Evolutionary conservation across 2,888 invertebrate species (phyloP).

Genomic region (Clepsis dumicolana): DNA sequence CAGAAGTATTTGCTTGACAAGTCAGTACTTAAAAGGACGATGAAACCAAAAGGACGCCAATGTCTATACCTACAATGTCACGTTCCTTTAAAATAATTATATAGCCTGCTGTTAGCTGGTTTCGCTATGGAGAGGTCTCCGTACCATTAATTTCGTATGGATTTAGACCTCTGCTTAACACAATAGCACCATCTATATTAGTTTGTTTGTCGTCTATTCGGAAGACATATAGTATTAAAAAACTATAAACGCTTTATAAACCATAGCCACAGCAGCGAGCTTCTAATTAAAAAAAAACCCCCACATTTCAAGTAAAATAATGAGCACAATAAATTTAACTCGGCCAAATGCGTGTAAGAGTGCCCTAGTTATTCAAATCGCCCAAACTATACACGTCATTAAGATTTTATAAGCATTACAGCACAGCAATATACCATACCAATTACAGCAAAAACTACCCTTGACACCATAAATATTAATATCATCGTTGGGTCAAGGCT

Average conservation of each 20-base stretch:
- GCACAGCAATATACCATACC: not conserved
- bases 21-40: too few species aligned
- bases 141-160: too few species aligned
- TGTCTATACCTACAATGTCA: too few species aligned
- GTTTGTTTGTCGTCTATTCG: too few species aligned
- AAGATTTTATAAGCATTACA: constrained; percentile 15
- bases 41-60: too few species aligned
- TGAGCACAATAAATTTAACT: not conserved
- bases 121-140: too few species aligned
- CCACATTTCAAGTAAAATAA: constrained; percentile 3
- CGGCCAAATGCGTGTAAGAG: not conserved
- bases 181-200: too few species aligned
- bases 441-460: constrained; percentile 29
- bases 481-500: constrained; percentile 29
- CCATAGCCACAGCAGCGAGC: not conserved
- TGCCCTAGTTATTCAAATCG: constrained; percentile 22
- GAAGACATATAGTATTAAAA: too few species aligned
- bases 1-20: not conserved
- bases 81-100: too few species aligned
- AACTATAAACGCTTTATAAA: too few species aligned
- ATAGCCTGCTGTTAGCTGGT: too few species aligned
- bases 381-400: not conserved
- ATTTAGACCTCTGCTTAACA: too few species aligned
- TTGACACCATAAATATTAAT: constrained; percentile 26
- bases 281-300: not conserved